Conservation (phyloP, 2,797 vertebrate genomes). For the Mus spretus region DNA sequence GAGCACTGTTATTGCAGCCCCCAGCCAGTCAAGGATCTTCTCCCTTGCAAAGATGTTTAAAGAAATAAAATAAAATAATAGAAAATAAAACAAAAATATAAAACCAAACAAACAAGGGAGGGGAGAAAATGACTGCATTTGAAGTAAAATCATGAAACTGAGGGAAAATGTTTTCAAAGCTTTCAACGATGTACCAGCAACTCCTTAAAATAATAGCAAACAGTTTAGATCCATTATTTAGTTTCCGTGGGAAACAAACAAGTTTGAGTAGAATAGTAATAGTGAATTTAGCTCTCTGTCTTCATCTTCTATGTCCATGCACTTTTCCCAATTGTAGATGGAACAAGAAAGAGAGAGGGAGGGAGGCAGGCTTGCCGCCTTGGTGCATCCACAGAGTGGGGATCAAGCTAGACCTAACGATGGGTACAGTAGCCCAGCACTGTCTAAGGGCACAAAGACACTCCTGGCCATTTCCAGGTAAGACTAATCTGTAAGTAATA, state of each 20-base stretch:
- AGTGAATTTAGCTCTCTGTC: conserved; percentile 66
- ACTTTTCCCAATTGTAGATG: conserved; percentile 70
- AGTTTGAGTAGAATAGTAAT: conserved; percentile 75
- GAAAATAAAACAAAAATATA: not conserved
- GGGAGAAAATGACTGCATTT: conserved; percentile 60
- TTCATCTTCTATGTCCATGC: conserved; percentile 66
- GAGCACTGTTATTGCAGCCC: not conserved
- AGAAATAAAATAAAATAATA: not conserved
- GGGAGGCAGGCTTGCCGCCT: not conserved
- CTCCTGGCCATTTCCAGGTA: not conserved
- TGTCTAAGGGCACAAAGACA: not conserved
- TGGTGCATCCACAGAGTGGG: not conserved
- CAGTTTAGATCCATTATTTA: conserved; percentile 83
- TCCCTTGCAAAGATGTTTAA: conserved; percentile 41
- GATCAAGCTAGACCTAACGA: not conserved
- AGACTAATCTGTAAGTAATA: not conserved
- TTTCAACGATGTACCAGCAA: conserved; percentile 76
- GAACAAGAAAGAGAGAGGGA: conserved; percentile 8
- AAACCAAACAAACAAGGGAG: not conserved
- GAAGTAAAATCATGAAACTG: conserved; percentile 76
- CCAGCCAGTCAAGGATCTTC: not conserved
- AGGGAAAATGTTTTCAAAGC: conserved; percentile 73
- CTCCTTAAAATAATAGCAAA: conserved; percentile 82
- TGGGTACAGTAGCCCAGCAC: accelerated
- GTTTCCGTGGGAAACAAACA: conserved; percentile 82